Conservation (phyloP, 1,140 invertebrate genomes). For the Polypedilum vanderplanki region DNA sequence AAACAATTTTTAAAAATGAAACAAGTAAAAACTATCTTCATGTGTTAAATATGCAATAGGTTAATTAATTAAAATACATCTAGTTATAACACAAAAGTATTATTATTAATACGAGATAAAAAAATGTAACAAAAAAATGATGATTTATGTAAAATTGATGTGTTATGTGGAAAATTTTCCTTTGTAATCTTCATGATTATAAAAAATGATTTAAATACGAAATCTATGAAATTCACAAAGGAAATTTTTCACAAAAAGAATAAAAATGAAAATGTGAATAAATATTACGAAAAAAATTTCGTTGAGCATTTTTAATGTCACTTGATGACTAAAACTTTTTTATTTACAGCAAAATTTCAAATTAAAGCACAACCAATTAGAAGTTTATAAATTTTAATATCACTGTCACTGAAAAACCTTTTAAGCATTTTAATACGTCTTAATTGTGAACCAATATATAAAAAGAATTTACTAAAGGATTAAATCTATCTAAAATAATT, state of each 20-base stretch:
- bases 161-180: slow-evolving; percentile 5
- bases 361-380: too few relatives aligned
- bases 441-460: too few relatives aligned
- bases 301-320: not conserved
- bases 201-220: not conserved
- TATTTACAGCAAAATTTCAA: too few relatives aligned
- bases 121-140: not conserved
- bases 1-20: too few relatives aligned
- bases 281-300: slow-evolving; percentile 3
- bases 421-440: too few relatives aligned
- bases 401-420: too few relatives aligned
- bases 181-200: not conserved
- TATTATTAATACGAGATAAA: slow-evolving; percentile 20
- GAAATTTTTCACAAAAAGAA: not conserved
- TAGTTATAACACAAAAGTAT: slow-evolving; percentile 22
- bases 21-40: slow-evolving; percentile 3
- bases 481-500: too few relatives aligned
- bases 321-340: too few relatives aligned
- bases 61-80: slow-evolving; percentile 12
- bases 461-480: too few relatives aligned
- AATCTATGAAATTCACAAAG: not conserved
- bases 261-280: slow-evolving; percentile 25
- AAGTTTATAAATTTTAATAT: too few relatives aligned
- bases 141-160: slow-evolving; percentile 9
- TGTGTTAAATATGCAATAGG: slow-evolving; percentile 18